Evolutionary conservation across 2,113 vertebrate species (phyloP), one percentile per base, ranked within the genome.

Genomic region (Laterallus jamaicensis): DNA sequence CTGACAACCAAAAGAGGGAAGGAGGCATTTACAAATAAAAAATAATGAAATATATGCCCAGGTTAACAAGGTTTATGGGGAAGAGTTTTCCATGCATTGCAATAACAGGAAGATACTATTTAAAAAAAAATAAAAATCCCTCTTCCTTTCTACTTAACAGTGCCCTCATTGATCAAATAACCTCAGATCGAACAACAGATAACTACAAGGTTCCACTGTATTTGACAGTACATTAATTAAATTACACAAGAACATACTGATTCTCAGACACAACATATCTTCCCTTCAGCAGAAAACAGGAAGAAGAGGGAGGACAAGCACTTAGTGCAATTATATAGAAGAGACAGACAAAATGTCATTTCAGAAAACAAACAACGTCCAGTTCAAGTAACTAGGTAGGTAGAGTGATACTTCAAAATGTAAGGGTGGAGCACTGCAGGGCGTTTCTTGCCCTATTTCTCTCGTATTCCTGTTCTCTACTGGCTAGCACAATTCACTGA

Each of bases 241-340:
- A 93, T 88, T 82, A 87, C 42, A 76, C 44, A 82, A 75, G 42
- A 91, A 79, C 62, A 89, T 49, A 73, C 32, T 76, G 81, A 79
- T 79, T 89, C 35, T 85, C 35, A 49, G 49, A 49, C 49, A 89
- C 58, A 92, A 28, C 2, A 0, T 39, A 58, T 42, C 32, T 64
- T 91, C 49, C 62, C 66, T 87, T 62, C 49, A 86, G 86, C 39
- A 92, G 74, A 95, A 86, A 89, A 78, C 31, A 56, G 5, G 44
- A 89, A 91, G 42, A 84, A 83, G 81, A 84, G 42, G 55, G 50
- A 86, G 89, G 84, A 73, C 58, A 95, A 87, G 39, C 24, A 84
- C 44, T 79, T 82, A 62, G 62, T 17, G 22, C 31, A 89, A 80
- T 78, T 91, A 92, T 25, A 22, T 39, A 89, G 75, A 85, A 86